Percentiles rank a stretch among this genome's conserved stretches.
phyloP scores from a whole-genome alignment of 2,888 invertebrate genomes.

The Spodoptera picta region DNA sequence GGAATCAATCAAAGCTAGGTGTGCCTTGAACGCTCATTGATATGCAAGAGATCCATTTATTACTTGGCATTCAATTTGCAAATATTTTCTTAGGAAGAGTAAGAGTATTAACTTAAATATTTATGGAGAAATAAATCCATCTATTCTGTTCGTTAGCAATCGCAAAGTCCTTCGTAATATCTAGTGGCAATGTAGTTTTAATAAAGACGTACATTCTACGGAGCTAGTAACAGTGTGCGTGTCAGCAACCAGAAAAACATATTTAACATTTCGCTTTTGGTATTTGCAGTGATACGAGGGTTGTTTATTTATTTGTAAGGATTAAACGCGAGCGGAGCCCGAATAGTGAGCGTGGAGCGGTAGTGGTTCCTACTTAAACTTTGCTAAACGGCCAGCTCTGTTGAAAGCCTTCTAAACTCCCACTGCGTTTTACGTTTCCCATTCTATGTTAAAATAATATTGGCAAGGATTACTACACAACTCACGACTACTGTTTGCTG shows the following conservation, averaged over 20 bases:
- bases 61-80: slow-evolving; percentile 79
- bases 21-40: slow-evolving; percentile 76
- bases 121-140: slow-evolving; percentile 38
- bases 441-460: slow-evolving; percentile 75
- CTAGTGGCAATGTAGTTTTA: slow-evolving; percentile 56
- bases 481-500: slow-evolving; percentile 49
- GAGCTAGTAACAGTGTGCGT: slow-evolving; percentile 28
- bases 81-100: slow-evolving; percentile 67
- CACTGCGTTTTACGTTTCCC: slow-evolving; percentile 69
- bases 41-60: slow-evolving; percentile 82
- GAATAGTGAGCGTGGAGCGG: slow-evolving; percentile 68
- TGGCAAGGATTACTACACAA: slow-evolving; percentile 61
- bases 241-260: slow-evolving; percentile 60
- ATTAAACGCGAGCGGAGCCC: slow-evolving; percentile 73
- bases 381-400: slow-evolving; percentile 79
- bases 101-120: slow-evolving; percentile 48
- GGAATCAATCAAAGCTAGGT: slow-evolving; percentile 77
- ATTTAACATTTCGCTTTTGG: slow-evolving; percentile 74
- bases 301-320: slow-evolving; percentile 82
- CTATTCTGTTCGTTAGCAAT: slow-evolving; percentile 27
- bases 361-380: slow-evolving; percentile 80
- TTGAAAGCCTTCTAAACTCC: slow-evolving; percentile 80
- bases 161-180: slow-evolving; percentile 6
- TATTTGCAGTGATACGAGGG: slow-evolving; percentile 76
- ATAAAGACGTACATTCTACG: slow-evolving; percentile 56